phyloP scores from a whole-genome alignment of 2,888 invertebrate species.

The Labia minor region DNA sequence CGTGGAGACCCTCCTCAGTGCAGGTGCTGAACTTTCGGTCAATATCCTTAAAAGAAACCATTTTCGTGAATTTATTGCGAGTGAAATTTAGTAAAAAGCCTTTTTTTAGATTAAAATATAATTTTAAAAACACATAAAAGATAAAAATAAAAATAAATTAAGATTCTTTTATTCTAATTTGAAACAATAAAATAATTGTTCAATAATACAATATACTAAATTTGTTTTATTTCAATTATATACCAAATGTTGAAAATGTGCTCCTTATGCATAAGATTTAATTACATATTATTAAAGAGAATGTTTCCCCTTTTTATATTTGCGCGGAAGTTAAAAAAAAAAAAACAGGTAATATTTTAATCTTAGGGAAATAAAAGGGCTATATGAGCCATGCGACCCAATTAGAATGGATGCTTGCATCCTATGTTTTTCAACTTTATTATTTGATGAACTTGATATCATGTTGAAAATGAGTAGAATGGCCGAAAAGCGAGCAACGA shows the following conservation, averaged over 20 bases:
- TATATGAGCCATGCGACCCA: not conserved
- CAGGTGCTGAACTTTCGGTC: conserved; percentile 7
- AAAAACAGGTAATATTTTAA: not conserved
- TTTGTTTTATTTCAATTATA: no score
- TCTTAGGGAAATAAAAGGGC: not conserved
- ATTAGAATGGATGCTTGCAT: not conserved
- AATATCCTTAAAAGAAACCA: not conserved
- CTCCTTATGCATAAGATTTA: not conserved
- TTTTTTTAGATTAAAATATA: not conserved
- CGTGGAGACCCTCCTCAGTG: not conserved
- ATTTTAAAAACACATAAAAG: not conserved
- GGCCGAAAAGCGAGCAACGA: conserved; percentile 7
- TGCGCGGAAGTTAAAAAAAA: not conserved
- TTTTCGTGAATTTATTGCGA: not conserved
- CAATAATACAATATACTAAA: no score
- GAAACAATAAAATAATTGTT: not conserved
- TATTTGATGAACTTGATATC: conserved; percentile 13
- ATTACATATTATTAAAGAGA: not conserved
- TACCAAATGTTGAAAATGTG: no score
- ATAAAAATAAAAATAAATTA: no score
- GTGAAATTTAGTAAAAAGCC: conserved; percentile 1
- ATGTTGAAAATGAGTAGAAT: conserved; percentile 1
- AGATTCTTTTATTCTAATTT: not conserved
- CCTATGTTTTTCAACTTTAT: not conserved
- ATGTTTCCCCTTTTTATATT: not conserved